Percentiles rank a stretch among this genome's conserved stretches.
Conservation (phyloP, 2,888 invertebrate genomes). For the Rutpela maculata region DNA sequence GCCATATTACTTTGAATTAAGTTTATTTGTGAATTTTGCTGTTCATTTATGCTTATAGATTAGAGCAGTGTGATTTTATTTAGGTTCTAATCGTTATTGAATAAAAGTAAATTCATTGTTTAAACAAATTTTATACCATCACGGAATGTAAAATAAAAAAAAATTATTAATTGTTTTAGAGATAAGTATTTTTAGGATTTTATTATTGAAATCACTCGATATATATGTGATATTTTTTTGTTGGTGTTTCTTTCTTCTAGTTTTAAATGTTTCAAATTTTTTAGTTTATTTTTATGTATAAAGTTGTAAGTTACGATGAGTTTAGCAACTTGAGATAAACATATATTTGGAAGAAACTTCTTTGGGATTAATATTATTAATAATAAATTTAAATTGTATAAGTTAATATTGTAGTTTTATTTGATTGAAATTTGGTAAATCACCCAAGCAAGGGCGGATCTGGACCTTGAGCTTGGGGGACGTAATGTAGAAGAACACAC, state of each 20-base stretch:
- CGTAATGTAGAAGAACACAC: too few species aligned
- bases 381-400: conserved; percentile 3
- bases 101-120: conserved; percentile 29
- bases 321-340: neutral
- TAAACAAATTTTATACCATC: conserved; percentile 36
- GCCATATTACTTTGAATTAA: neutral
- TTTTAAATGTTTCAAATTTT: conserved; percentile 4
- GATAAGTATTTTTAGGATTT: conserved; percentile 28
- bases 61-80: conserved; percentile 48
- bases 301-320: neutral
- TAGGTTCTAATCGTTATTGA: conserved; percentile 28
- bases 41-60: conserved; percentile 43
- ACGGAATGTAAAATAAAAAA: conserved; percentile 31
- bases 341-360: neutral
- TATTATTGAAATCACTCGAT: conserved; percentile 31
- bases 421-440: neutral
- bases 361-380: conserved; percentile 4
- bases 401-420: conserved; percentile 1
- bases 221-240: conserved; percentile 34
- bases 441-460: too few species aligned
- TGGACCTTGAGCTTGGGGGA: too few species aligned
- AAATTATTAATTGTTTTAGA: conserved; percentile 16
- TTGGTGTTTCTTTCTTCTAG: conserved; percentile 20
- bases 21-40: conserved; percentile 24
- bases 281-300: conserved; percentile 12